Evolutionary conservation across 2,888 invertebrate species (phyloP), one percentile per base, ranked within the genome.

Genomic region (Agrilus cyanescens): DNA sequence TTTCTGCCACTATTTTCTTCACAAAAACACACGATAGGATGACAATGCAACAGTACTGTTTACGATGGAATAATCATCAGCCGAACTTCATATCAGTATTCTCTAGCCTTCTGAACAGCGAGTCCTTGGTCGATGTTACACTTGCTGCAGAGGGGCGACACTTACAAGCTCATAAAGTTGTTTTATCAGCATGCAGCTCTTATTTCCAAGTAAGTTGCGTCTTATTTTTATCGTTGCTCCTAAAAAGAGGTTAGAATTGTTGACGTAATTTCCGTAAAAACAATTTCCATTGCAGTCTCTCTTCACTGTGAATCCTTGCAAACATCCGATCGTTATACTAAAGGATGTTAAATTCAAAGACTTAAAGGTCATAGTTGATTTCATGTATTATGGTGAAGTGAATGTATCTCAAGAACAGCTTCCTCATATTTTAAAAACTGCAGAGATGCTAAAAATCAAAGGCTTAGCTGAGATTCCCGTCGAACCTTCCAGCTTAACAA

Each of bases 311-410:
- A 88, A 88, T 68, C 88, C 89, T 8, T 87, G 87, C 59, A 81
- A 85, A 55, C 89, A 90, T 67, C 89, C 90, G 4, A 89, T 90
- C 56, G 88, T 90, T 38, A 89, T 90, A 56, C 68, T 90, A 37
- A 90, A 89, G 65, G 89, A 90, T 72, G 85, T 90, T 8, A 82
- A 85, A 57, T 89, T 84, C 59, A 76, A 80, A 38, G 88, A 90
- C 66, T 73, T 90, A 44, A 83, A 85, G 60, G 85, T 85, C 20
- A 85, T 90, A 76, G 86, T 90, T 8, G 87, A 89, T 59, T 91
- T 90, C 60, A 90, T 91, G 85, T 91, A 91, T 63, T 85, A 85
- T 57, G 91, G 91, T 0, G 89, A 89, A 71, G 89, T 91, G 6
- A 89, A 90, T 65, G 88, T 91, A 25, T 86, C 88, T 2, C 86